These are phyloP conservation scores for Polydesmus complanatus DNA, from an alignment of 2,888 invertebrate genomes.

Conservation along the genomic window DNA sequence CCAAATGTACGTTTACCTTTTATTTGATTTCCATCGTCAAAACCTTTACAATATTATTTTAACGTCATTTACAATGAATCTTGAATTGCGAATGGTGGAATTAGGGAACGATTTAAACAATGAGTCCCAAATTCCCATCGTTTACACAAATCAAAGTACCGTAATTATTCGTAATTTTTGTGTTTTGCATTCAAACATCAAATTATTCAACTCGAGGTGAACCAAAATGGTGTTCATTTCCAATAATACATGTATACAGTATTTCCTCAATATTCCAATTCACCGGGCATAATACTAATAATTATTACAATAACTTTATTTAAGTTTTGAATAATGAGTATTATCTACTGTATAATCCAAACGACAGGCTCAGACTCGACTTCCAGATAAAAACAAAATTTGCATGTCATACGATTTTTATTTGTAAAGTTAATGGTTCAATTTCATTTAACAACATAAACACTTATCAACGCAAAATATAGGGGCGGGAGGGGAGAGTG, in stretches of 20 bases:
- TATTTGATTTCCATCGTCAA: not conserved
- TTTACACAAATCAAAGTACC: not conserved
- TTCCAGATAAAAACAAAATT: no score
- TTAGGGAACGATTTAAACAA: not conserved
- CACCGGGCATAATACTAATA: no score
- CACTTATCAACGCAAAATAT: no score
- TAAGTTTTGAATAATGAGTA: no score
- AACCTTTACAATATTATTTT: not conserved
- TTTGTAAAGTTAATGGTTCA: no score
- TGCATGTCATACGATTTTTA: no score
- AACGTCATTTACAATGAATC: not conserved
- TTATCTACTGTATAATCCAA: no score
- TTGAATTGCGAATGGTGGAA: not conserved
- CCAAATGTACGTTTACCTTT: not conserved
- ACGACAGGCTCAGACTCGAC: no score
- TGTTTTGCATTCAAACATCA: not conserved
- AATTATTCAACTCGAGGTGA: not conserved
- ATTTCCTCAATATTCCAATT: no score
- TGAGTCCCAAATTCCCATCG: not conserved
- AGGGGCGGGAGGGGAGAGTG: no score
- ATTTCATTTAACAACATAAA: no score
- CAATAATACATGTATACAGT: not conserved
- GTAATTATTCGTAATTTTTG: not conserved
- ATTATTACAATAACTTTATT: no score
- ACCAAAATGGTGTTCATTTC: not conserved